phyloP scores from a whole-genome alignment of 2,888 invertebrate genomes.

The Papilio gigon region DNA sequence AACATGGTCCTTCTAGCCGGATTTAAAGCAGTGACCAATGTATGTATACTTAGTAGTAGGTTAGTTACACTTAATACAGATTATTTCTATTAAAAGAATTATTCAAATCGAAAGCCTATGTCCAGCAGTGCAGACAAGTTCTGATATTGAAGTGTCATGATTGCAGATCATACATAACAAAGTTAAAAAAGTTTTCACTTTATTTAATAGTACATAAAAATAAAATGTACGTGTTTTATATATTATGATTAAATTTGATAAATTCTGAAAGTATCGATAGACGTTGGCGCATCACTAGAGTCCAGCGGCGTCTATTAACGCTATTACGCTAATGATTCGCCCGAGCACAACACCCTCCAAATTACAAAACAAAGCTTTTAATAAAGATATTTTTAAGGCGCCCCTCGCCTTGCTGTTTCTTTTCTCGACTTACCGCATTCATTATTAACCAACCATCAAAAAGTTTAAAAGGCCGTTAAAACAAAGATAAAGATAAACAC shows the following conservation, averaged over 20 bases:
- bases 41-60: too few relatives aligned
- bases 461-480: constrained; percentile 20
- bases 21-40: too few relatives aligned
- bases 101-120: too few relatives aligned
- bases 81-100: too few relatives aligned
- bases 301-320: constrained; percentile 63
- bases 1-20: too few relatives aligned
- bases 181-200: too few relatives aligned
- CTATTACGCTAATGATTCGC: constrained; percentile 76
- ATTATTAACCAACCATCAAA: constrained; percentile 17
- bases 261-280: constrained; percentile 5
- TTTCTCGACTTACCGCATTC: constrained; percentile 8
- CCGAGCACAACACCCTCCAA: constrained; percentile 62
- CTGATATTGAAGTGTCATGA: too few relatives aligned
- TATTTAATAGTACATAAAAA: too few relatives aligned
- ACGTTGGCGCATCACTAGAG: constrained; percentile 46
- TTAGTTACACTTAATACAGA: too few relatives aligned
- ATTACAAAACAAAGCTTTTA: constrained; percentile 78
- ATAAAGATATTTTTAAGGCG: constrained; percentile 63
- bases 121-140: too few relatives aligned
- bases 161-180: too few relatives aligned
- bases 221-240: background rate
- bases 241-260: background rate
- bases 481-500: background rate
- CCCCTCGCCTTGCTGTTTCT: constrained; percentile 12